A percentile compares a stretch with the other conserved stretches of the same genome.
Evolutionary conservation across 2,797 vertebrate species (phyloP).

Genomic region (Neosilurus mollespiculum): DNA sequence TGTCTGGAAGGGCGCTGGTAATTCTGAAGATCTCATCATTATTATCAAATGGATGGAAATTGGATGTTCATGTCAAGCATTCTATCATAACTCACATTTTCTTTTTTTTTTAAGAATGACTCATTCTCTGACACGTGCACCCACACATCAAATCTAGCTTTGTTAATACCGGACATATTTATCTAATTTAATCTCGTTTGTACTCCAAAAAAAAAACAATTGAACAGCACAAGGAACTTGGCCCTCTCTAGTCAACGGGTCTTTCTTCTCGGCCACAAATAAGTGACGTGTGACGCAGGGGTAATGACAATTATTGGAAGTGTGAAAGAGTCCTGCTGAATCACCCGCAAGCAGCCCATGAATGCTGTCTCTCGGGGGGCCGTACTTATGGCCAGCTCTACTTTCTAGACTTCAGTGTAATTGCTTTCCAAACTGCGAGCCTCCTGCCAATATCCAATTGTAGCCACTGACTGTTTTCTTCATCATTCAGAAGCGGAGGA

Average conservation of each 20-base stretch:
- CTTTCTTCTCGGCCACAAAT: conserved; percentile 56
- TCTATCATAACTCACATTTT: not conserved
- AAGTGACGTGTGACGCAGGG: conserved; percentile 50
- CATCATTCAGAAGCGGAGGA: conserved; percentile 58
- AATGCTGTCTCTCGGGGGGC: conserved; percentile 69
- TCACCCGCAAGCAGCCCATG: conserved; percentile 64
- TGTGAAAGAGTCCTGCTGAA: conserved; percentile 60
- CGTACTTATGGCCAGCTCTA: conserved; percentile 69
- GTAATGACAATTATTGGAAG: conserved; percentile 66
- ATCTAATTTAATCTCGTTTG: conserved; percentile 43
- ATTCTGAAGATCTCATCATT: not conserved
- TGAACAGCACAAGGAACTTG: conserved; percentile 46
- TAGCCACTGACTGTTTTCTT: conserved; percentile 67
- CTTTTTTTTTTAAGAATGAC: not conserved
- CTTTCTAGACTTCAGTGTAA: conserved; percentile 79
- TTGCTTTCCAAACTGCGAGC: conserved; percentile 76
- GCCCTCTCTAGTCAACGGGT: conserved; percentile 52
- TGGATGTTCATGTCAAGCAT: not conserved
- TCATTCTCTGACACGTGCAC: conserved; percentile 18
- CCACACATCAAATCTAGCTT: conserved; percentile 28
- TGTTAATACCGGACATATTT: conserved; percentile 26
- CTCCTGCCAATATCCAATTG: conserved; percentile 72
- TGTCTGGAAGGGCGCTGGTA: not conserved
- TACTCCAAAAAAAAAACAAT: conserved; percentile 38
- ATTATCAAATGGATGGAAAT: not conserved